Conservation (phyloP, 2,113 vertebrate genomes). For the Indicator maculatus region DNA sequence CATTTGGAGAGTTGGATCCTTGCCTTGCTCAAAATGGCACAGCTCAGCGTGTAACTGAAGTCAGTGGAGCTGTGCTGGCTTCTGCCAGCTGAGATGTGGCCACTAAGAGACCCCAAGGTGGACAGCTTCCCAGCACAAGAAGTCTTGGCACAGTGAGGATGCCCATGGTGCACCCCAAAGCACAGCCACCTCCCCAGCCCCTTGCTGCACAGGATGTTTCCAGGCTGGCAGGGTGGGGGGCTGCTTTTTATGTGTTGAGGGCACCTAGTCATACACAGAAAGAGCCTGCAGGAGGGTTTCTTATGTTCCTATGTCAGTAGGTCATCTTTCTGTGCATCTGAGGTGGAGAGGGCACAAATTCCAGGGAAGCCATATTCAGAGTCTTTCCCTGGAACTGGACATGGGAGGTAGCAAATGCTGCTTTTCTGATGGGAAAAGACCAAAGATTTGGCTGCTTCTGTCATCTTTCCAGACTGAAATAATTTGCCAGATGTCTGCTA, state of each 20-base stretch:
- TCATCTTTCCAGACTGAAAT: not conserved
- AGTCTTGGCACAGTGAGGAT: not conserved
- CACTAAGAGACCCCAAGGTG: not conserved
- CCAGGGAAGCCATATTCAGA: not conserved
- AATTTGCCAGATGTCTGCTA: not conserved
- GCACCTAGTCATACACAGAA: not conserved
- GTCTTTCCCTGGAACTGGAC: not conserved
- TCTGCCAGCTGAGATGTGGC: not conserved
- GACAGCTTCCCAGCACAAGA: not conserved
- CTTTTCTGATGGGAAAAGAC: not conserved
- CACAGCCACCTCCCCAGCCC: rapidly evolving
- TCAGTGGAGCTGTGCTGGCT: not conserved
- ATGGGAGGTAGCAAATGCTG: not conserved
- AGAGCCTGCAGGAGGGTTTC: not conserved
- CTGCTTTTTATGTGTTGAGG: not conserved
- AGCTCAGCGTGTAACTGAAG: not conserved
- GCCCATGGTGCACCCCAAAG: not conserved
- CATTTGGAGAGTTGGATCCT: not conserved
- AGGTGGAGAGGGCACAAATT: not conserved
- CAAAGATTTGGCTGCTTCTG: not conserved
- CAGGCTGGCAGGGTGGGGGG: not conserved
- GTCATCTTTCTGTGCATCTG: not conserved
- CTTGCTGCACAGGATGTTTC: not conserved
- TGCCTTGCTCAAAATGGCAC: not conserved
- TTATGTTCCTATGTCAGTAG: not conserved